phyloP scores from a whole-genome alignment of 2,888 invertebrate species.

The Bedellia somnulentella region DNA sequence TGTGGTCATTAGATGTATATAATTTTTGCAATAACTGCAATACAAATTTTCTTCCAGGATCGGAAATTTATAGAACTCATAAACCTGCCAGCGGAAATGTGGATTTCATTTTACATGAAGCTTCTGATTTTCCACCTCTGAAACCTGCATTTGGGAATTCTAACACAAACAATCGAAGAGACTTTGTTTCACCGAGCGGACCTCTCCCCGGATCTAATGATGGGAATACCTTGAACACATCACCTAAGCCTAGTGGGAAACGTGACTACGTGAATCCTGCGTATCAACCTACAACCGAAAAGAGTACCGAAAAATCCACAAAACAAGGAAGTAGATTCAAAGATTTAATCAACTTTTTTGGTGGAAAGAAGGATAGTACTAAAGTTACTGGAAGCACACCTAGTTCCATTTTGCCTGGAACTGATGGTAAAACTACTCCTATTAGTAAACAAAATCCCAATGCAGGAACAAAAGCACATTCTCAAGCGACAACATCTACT shows the following conservation, averaged over 20 bases:
- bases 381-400: too few species aligned
- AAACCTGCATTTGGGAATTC: too few species aligned
- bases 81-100: too few species aligned
- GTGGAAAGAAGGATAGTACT: slow-evolving; percentile 20
- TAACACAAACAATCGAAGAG: slow-evolving; percentile 19
- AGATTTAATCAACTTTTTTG: slow-evolving; percentile 40
- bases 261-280: not conserved
- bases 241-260: not conserved
- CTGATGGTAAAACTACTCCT: slow-evolving; percentile 10
- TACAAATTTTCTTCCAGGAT: too few species aligned
- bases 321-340: slow-evolving; percentile 32
- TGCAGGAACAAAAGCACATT: slow-evolving; percentile 13
- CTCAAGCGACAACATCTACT: slow-evolving; percentile 13
- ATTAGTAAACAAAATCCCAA: slow-evolving; percentile 11
- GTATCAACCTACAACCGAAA: too few species aligned
- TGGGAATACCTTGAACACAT: not conserved
- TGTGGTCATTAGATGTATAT: too few species aligned
- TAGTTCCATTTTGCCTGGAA: slow-evolving; percentile 31
- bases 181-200: slow-evolving; percentile 24
- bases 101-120: too few species aligned
- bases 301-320: slow-evolving; percentile 16
- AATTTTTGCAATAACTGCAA: too few species aligned
- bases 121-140: slow-evolving; percentile 5
- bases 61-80: too few species aligned
- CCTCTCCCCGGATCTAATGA: slow-evolving; percentile 13